A percentile compares a stretch with the other conserved stretches of the same genome.
These are phyloP conservation scores for Bhutanitis thaidina DNA, from an alignment of 2,888 invertebrate species.

Conservation along the genomic window DNA sequence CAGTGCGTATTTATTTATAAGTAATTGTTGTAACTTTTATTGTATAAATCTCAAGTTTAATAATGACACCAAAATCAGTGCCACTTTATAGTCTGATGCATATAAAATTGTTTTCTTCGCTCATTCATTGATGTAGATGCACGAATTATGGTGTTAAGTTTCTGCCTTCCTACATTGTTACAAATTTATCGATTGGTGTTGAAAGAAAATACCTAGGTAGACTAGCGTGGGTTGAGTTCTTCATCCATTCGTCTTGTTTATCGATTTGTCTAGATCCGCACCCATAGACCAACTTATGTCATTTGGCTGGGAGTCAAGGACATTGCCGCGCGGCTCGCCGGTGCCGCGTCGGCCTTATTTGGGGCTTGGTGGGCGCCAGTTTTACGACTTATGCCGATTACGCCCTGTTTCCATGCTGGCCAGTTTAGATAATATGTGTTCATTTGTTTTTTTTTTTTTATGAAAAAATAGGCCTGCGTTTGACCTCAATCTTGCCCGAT, in stretches of 20 bases:
- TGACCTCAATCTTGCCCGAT: no score
- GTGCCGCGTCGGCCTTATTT: constrained; percentile 71
- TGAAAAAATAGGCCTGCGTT: no score
- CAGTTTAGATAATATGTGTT: constrained; percentile 57
- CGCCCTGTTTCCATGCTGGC: constrained; percentile 65
- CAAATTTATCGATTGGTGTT: constrained; percentile 53
- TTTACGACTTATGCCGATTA: constrained; percentile 77
- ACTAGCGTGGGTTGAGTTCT: constrained; percentile 61
- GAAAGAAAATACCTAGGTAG: constrained; percentile 55
- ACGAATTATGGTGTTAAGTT: no score
- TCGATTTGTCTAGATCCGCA: constrained; percentile 75
- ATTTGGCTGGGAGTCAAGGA: constrained; percentile 79
- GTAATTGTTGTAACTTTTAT: no score
- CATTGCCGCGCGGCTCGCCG: constrained; percentile 63
- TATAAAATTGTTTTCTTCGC: no score
- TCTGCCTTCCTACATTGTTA: constrained; percentile 22
- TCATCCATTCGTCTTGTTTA: constrained; percentile 69
- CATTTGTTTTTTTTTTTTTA: no score
- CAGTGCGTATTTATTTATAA: no score
- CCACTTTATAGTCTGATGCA: no score
- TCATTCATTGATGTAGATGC: no score
- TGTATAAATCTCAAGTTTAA: no score
- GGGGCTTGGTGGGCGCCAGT: constrained; percentile 78
- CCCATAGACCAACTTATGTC: constrained; percentile 78
- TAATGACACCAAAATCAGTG: no score